These are phyloP conservation scores for Harpalus rufipes DNA, from an alignment of 2,888 invertebrate genomes.

Conservation along the genomic window DNA sequence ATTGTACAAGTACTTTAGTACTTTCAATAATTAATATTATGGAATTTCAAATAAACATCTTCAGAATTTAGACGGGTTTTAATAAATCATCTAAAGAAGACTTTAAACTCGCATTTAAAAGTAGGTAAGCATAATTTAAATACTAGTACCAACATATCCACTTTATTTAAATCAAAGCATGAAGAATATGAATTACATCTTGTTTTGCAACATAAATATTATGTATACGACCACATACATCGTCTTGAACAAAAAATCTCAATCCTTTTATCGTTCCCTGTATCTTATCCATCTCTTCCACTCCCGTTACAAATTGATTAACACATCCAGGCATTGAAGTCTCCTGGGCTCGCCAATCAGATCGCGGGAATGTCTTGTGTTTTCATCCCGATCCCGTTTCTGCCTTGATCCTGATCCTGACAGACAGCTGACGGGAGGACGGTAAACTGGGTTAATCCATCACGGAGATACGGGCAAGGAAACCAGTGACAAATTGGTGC, in stretches of 20 bases:
- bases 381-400: slow-evolving; percentile 12
- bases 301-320: slow-evolving; percentile 35
- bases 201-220: slow-evolving; percentile 11
- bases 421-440: slow-evolving; percentile 59
- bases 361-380: background rate
- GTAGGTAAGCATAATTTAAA: background rate
- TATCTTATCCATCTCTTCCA: background rate
- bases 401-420: slow-evolving; percentile 57
- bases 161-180: slow-evolving; percentile 38
- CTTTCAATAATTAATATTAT: too few relatives aligned
- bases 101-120: background rate
- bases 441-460: slow-evolving; percentile 53
- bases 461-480: slow-evolving; percentile 14
- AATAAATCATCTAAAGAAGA: background rate
- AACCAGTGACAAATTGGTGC: slow-evolving; percentile 53
- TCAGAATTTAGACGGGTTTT: background rate
- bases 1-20: too few relatives aligned
- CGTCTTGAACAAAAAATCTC: background rate
- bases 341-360: slow-evolving; percentile 17
- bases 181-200: slow-evolving; percentile 10
- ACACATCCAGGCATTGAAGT: slow-evolving; percentile 23
- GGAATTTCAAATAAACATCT: too few relatives aligned
- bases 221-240: background rate
- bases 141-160: slow-evolving; percentile 10
- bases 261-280: background rate